Percentiles rank a stretch among this genome's conserved stretches.
Evolutionary conservation across 2,797 vertebrate genomes (phyloP).

Genomic region (Scyliorhinus canicula): DNA sequence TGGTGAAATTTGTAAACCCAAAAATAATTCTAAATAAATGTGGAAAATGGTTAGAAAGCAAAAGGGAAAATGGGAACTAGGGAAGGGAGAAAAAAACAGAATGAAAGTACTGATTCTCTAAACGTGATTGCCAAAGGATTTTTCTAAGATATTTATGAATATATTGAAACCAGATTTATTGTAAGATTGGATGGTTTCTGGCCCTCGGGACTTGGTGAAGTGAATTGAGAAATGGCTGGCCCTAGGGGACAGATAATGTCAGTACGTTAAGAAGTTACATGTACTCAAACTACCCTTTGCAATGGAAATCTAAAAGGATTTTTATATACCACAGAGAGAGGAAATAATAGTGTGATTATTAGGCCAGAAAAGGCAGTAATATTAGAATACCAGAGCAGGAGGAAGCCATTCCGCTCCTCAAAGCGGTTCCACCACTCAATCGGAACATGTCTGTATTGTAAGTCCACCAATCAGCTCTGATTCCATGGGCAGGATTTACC

Average conservation of each 20-base stretch:
- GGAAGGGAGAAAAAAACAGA: not conserved
- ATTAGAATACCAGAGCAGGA: not conserved
- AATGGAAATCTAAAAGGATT: not conserved
- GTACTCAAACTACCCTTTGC: not conserved
- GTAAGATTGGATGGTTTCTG: not conserved
- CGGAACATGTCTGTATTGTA: too few species aligned
- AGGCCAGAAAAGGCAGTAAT: not conserved
- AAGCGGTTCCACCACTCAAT: not conserved
- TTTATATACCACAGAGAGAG: not conserved
- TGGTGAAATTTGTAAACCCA: not conserved
- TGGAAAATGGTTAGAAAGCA: too few species aligned
- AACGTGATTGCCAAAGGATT: not conserved
- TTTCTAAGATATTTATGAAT: not conserved
- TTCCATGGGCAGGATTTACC: too few species aligned
- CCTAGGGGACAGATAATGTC: not conserved
- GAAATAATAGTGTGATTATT: not conserved
- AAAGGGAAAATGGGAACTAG: not conserved
- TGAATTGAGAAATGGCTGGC: not conserved
- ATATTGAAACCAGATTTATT: too few species aligned
- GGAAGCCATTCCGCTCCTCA: not conserved
- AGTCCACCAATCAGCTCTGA: not conserved
- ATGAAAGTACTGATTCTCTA: not conserved
- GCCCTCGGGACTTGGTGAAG: not conserved
- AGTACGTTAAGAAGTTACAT: not conserved
- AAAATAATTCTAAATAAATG: not conserved